phyloP scores from a whole-genome alignment of 2,888 invertebrate genomes.

The Temnothorax rugatulus region DNA sequence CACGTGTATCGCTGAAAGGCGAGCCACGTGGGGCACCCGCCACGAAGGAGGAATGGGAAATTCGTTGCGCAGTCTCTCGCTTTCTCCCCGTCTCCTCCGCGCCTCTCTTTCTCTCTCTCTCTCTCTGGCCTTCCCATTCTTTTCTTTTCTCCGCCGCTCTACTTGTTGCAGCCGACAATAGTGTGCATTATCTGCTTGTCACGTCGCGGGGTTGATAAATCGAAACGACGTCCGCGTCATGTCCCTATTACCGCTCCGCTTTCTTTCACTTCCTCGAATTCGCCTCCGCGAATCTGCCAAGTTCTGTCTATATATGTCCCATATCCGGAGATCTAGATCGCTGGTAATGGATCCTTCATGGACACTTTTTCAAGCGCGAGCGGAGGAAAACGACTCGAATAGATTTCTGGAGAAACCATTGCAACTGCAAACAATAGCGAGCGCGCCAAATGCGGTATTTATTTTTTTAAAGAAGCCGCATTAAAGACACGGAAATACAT shows the following conservation, averaged over 20 bases:
- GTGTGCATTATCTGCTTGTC: conserved; percentile 32
- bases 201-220: conserved; percentile 46
- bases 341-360: conserved; percentile 17
- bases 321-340: background rate
- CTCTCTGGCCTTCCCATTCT: background rate
- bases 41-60: conserved; percentile 33
- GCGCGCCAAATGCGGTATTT: no score
- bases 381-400: background rate
- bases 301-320: conserved; percentile 24
- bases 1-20: conserved; percentile 45
- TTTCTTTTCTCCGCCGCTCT: conserved; percentile 26
- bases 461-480: background rate
- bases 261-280: conserved; percentile 50
- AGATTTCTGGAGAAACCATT: background rate
- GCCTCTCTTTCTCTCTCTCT: background rate
- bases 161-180: conserved; percentile 47
- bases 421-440: background rate
- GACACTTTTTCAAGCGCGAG: background rate
- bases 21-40: conserved; percentile 20
- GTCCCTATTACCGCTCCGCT: conserved; percentile 20
- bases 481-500: background rate
- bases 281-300: conserved; percentile 34
- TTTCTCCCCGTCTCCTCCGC: conserved; percentile 30
- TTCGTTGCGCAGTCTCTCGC: conserved; percentile 44
- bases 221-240: conserved; percentile 25